Evolutionary conservation across 2,113 vertebrate species (phyloP), one percentile per base, ranked within the genome.

Genomic region (Odontesthes bonariensis): DNA sequence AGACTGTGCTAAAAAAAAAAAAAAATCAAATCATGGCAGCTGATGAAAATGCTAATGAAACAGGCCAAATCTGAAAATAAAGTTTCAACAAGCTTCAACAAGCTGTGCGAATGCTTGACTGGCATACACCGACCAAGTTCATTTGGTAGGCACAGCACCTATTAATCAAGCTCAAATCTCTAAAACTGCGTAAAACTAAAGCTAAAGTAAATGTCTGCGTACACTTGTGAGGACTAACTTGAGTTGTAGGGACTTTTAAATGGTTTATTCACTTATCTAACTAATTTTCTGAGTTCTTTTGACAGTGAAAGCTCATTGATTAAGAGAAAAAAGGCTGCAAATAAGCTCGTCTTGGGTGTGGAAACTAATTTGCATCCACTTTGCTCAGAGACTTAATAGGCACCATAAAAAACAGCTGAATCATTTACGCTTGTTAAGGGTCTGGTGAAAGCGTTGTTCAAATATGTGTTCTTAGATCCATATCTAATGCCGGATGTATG

Each of bases 41-140:
- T 47, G 38, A 65, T 67, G 40, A 70, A 65, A 65, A 22, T 22
- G 40, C 44, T 78, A 69, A 81, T 73, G 60, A 79, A 82, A 35
- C 58, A 59, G 56, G n/a, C 35, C 35, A 38, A 13, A 52, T 68
- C 81, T 73, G 68, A 52, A 40, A 65, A 44, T 23, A n/a, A 73
- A 33, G 68, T 73, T 73, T 54, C 56, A 89, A 84, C 87, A 86
- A 38, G 23, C n/a, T n/a, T 56, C 46, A 79, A 69, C 67, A 66
- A 57, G 60, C 59, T 59, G 31, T 23, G 67, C 59, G 62, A 63
- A 69, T 59, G 32, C n/a, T 33, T 57, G 64, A 88, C 89, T 80
- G 69, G 42, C 42, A 69, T 33, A 47, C 40, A 44, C 42, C 35
- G 75, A 40, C 49, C 49, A 31, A 73, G 52, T 62, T 71, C 49